Conservation (phyloP, 2,888 invertebrate genomes). For the Meganola albula region DNA sequence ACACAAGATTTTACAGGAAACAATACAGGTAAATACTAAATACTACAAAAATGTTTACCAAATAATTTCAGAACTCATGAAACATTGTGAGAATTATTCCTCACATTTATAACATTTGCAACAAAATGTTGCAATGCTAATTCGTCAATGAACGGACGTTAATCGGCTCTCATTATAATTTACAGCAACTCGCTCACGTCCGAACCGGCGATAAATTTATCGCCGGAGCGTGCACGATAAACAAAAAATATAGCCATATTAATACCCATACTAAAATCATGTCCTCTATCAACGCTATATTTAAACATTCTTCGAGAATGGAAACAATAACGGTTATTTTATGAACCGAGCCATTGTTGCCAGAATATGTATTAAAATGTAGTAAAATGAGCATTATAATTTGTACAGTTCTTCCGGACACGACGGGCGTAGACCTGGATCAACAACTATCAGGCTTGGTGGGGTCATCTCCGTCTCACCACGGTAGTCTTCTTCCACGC, state of each 20-base stretch:
- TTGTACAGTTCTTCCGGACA: conserved; percentile 85
- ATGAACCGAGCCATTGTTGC: conserved; percentile 13
- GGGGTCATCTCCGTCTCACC: conserved; percentile 76
- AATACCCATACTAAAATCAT: conserved; percentile 45
- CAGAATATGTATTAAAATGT: conserved; percentile 3
- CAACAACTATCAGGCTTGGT: conserved; percentile 83
- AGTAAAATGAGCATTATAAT: neutral
- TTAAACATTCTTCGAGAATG: conserved; percentile 26
- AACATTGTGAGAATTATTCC: too few species aligned
- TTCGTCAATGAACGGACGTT: too few species aligned
- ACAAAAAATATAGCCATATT: conserved; percentile 58
- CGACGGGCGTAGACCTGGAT: conserved; percentile 85
- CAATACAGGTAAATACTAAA: conserved; percentile 77
- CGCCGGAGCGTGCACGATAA: conserved; percentile 53
- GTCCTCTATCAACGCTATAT: conserved; percentile 31
- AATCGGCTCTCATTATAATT: conserved; percentile 72
- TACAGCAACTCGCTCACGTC: conserved; percentile 59
- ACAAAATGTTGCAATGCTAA: too few species aligned
- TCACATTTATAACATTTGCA: too few species aligned
- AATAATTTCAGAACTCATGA: too few species aligned
- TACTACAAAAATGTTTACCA: too few species aligned
- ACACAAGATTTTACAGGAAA: conserved; percentile 78
- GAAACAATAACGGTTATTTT: conserved; percentile 11
- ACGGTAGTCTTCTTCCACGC: conserved; percentile 81
- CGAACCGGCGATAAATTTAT: conserved; percentile 65